phyloP scores from a whole-genome alignment of 2,113 vertebrate genomes.

The Heteronetta atricapilla region DNA sequence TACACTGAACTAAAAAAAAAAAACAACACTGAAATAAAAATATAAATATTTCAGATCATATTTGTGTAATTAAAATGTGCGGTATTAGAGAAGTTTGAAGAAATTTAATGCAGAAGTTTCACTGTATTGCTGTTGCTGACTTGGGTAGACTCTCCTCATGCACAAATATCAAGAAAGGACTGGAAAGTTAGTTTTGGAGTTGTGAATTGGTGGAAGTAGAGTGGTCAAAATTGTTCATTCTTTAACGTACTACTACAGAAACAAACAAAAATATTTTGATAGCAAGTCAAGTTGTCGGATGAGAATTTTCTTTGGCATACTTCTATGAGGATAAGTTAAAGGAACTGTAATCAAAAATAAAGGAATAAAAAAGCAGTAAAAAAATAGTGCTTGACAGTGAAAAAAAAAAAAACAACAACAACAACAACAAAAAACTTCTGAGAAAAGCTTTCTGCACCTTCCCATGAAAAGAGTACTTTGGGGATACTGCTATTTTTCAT shows the following conservation, averaged over 20 bases:
- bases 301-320: background rate
- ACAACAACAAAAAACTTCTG: too few species aligned
- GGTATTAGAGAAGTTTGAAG: background rate
- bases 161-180: background rate
- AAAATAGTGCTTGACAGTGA: background rate
- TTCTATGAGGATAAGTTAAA: background rate
- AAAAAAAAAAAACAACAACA: background rate
- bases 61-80: background rate
- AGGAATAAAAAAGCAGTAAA: background rate
- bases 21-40: background rate
- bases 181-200: background rate
- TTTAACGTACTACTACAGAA: fast-evolving
- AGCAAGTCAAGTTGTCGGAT: background rate
- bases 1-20: background rate
- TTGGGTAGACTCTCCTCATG: background rate
- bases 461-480: background rate
- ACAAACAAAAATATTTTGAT: fast-evolving
- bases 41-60: background rate
- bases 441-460: background rate
- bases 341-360: background rate
- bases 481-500: background rate
- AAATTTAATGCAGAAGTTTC: background rate
- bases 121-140: background rate
- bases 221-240: background rate
- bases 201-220: background rate